A percentile compares a stretch with the other conserved stretches of the same genome.
These are phyloP conservation scores for Pseudomugil tenellus DNA, from an alignment of 2,797 vertebrate genomes.

Conservation along the genomic window DNA sequence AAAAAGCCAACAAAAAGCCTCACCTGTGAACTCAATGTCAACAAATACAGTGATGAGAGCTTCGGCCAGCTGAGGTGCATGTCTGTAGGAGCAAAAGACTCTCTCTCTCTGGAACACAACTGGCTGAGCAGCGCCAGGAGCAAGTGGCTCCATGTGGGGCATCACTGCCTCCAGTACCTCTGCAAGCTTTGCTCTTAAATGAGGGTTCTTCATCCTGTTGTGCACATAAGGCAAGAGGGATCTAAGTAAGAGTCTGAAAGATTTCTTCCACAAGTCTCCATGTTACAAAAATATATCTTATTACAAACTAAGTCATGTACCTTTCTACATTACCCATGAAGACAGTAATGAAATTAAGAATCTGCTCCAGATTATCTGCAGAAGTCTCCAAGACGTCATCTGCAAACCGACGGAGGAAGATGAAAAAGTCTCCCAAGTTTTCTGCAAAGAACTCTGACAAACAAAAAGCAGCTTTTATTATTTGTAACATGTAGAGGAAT, in stretches of 20 bases:
- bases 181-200: slow-evolving; percentile 94
- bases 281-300: not conserved
- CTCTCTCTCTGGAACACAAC: slow-evolving; percentile 92
- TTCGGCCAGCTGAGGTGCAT: slow-evolving; percentile 91
- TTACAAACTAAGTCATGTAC: slow-evolving; percentile 66
- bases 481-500: slow-evolving; percentile 7
- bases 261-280: not conserved
- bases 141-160: slow-evolving; percentile 92
- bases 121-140: slow-evolving; percentile 83
- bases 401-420: slow-evolving; percentile 95
- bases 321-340: slow-evolving; percentile 97
- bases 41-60: slow-evolving; percentile 97
- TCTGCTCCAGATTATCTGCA: slow-evolving; percentile 90
- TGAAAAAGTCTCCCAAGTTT: slow-evolving; percentile 96
- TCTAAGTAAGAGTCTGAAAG: not conserved
- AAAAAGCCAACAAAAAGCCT: slow-evolving; percentile 10
- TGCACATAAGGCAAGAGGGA: not conserved
- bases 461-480: slow-evolving; percentile 23
- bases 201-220: slow-evolving; percentile 96
- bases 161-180: slow-evolving; percentile 98
- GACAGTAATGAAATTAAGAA: slow-evolving; percentile 94
- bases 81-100: slow-evolving; percentile 90
- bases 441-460: slow-evolving; percentile 95
- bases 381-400: slow-evolving; percentile 94
- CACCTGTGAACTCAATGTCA: slow-evolving; percentile 98